These are phyloP conservation scores for Archegozetes longisetosus DNA, from an alignment of 1,140 invertebrate species.

Conservation along the genomic window DNA sequence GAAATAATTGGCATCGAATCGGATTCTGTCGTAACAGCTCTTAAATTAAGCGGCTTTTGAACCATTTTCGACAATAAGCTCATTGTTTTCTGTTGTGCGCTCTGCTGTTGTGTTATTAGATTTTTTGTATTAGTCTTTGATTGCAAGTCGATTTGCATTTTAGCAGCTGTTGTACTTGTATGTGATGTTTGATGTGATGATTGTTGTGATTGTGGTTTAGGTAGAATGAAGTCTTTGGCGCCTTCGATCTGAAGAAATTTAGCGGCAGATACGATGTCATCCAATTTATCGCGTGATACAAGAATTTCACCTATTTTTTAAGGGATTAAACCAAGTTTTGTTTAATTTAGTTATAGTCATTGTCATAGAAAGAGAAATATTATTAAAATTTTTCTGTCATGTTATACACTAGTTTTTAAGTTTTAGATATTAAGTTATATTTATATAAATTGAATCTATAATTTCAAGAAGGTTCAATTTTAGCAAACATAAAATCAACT, in stretches of 20 bases:
- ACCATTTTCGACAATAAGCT: not conserved
- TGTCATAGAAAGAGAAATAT: too few relatives aligned
- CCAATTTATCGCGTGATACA: constrained; percentile 5
- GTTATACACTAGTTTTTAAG: too few relatives aligned
- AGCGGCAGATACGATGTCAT: constrained; percentile 2
- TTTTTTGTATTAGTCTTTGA: not conserved
- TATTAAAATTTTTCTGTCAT: too few relatives aligned
- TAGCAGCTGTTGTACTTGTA: not conserved
- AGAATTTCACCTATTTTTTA: constrained; percentile 4
- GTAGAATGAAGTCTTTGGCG: constrained; percentile 3
- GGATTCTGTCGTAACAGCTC: too few relatives aligned
- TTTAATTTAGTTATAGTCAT: not conserved
- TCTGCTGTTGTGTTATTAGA: not conserved
- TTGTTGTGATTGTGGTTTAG: not conserved
- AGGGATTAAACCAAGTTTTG: not conserved
- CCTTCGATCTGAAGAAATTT: constrained; percentile 10
- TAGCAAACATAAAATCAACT: too few relatives aligned
- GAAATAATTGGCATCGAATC: not conserved
- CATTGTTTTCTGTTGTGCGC: not conserved
- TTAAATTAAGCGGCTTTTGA: too few relatives aligned
- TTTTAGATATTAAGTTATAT: too few relatives aligned
- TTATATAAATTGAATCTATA: too few relatives aligned
- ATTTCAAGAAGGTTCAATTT: too few relatives aligned
- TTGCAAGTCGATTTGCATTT: not conserved
- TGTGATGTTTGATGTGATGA: not conserved